Evolutionary conservation across 2,797 vertebrate genomes (phyloP).

Genomic region (Rhabdophis nuchalis): DNA sequence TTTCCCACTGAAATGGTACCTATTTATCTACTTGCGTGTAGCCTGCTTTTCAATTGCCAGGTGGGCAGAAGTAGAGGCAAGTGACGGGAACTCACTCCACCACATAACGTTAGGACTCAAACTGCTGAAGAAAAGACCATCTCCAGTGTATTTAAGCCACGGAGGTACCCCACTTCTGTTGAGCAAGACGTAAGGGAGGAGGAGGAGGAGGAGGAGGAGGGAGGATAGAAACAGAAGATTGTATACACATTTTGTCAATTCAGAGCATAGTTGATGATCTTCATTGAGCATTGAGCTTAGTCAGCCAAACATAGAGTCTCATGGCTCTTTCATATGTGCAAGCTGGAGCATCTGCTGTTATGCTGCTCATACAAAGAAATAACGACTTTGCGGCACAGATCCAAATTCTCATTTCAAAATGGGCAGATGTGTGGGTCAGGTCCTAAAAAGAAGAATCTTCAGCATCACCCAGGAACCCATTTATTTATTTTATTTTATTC

Average conservation of each 20-base stretch:
- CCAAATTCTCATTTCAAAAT: constrained; percentile 24
- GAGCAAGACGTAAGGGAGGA: neutral
- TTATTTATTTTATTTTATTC: too few relatives aligned
- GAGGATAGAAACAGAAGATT: neutral
- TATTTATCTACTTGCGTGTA: neutral
- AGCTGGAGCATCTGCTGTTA: constrained; percentile 44
- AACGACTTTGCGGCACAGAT: constrained; percentile 26
- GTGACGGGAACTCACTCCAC: neutral
- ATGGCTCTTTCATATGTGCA: constrained; percentile 27
- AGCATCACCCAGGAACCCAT: neutral
- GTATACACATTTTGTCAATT: constrained; percentile 62
- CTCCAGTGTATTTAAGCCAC: neutral
- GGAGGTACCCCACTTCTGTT: neutral
- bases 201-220: neutral
- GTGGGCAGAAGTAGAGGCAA: neutral
- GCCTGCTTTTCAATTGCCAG: neutral
- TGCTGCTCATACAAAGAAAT: neutral
- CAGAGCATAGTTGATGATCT: constrained; percentile 60
- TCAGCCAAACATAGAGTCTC: constrained; percentile 60
- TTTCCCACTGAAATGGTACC: neutral
- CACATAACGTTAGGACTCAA: neutral
- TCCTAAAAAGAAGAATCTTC: neutral
- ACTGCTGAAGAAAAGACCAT: neutral
- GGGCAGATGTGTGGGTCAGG: constrained; percentile 24
- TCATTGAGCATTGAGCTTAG: constrained; percentile 58